Evolutionary conservation across 2,113 vertebrate genomes (phyloP), one percentile per base, ranked within the genome.

Genomic region (Natator depressus): DNA sequence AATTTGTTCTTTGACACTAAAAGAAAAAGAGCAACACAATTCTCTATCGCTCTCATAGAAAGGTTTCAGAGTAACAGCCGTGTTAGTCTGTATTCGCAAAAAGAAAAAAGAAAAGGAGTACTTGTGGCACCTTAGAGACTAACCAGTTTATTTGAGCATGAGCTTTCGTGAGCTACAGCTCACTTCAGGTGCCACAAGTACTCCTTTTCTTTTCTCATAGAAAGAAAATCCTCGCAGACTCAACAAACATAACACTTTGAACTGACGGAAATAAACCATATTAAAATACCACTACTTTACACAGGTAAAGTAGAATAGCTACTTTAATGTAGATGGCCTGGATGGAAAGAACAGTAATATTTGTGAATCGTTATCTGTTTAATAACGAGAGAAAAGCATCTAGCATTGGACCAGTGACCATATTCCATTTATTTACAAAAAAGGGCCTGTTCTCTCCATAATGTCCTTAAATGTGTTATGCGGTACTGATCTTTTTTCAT

Each of bases 351-450:
- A 96, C 83, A 95, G 88, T 90, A 96, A 86, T 96, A 91, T 89
- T 93, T 89, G 42, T 89, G 80, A 87, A 47, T 91, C 65, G 85
- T 95, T 97, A 92, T 95, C 78, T 95, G 82, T 93, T 97, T 93
- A 94, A 80, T 87, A 92, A 87, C 69, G 86, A 51, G 47, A 47
- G 25, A 94, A 80, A 54, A 9, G 38, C 87, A 80, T 88, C 84
- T 72, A 94, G 84, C 47, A 87, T 95, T 89, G 84, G 78, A 97
- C 94, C 88, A 13, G 46, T 83, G 95, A 96, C 91, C 92, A 93
- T 94, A 75, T 90, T 93, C 91, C 85, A 94, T 93, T 97, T 96
- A 97, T 96, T 95, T 97, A 96, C 85, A 94, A 97, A 93, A 97
- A 97, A 98, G 93, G 92, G 89, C 96, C 72, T 93, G 82, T 95